Percentiles rank a stretch among this genome's conserved stretches.
Conservation (phyloP, 2,113 vertebrate species). For the Mesitornis unicolor region DNA sequence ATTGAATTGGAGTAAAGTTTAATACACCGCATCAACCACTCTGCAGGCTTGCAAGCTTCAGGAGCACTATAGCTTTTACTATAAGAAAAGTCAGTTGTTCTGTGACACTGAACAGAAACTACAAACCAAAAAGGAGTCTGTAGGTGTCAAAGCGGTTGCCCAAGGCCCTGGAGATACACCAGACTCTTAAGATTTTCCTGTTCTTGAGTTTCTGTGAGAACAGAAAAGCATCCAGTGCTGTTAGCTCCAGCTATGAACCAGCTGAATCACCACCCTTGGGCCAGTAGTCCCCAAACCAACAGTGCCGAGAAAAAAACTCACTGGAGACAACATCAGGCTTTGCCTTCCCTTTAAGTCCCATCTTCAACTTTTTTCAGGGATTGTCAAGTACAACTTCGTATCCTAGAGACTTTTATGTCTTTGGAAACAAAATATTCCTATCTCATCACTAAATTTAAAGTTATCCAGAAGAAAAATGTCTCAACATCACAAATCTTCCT, state of each 20-base stretch:
- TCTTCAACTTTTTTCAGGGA: not conserved
- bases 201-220: not conserved
- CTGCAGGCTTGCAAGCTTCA: not conserved
- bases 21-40: not conserved
- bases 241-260: not conserved
- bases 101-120: not conserved
- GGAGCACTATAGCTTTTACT: not conserved
- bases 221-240: not conserved
- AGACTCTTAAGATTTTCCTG: not conserved
- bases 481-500: not conserved
- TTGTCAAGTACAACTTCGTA: not conserved
- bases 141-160: not conserved
- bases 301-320: not conserved
- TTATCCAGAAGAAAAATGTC: not conserved
- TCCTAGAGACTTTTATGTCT: not conserved
- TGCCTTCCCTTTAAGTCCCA: not conserved
- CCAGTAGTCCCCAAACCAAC: not conserved
- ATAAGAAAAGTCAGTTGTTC: not conserved
- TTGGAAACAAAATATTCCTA: not conserved
- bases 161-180: not conserved
- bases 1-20: not conserved
- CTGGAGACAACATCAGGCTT: not conserved
- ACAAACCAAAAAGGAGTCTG: not conserved
- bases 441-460: not conserved
- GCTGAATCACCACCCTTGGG: accelerated